These are phyloP conservation scores for Gracilinanus agilis DNA, from an alignment of 2,113 vertebrate species.

Conservation along the genomic window DNA sequence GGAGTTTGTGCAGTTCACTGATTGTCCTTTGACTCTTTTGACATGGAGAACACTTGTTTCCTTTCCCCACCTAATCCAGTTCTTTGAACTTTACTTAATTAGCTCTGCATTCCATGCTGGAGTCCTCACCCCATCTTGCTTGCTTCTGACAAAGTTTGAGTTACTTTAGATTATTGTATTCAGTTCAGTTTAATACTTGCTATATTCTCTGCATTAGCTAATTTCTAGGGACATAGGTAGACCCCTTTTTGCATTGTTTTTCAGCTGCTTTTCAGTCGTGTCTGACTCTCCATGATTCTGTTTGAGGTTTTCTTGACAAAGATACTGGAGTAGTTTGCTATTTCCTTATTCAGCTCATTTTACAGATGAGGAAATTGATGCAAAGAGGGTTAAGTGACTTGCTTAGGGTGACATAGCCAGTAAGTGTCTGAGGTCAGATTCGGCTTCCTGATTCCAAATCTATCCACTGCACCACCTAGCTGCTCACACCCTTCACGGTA, in stretches of 20 bases:
- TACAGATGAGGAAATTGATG: too few species aligned
- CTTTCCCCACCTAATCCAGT: neutral
- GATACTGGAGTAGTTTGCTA: too few species aligned
- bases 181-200: neutral
- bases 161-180: neutral
- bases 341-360: too few species aligned
- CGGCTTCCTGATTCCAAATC: too few species aligned
- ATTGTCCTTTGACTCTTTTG: neutral
- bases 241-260: too few species aligned
- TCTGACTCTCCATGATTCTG: too few species aligned
- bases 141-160: neutral
- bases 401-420: too few species aligned
- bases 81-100: neutral
- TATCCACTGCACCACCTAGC: too few species aligned
- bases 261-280: too few species aligned
- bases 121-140: neutral
- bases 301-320: too few species aligned
- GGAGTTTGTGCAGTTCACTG: neutral
- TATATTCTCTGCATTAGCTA: neutral
- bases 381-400: too few species aligned
- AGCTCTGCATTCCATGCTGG: neutral
- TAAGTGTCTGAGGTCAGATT: too few species aligned
- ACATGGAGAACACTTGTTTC: neutral
- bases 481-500: neutral
- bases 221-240: neutral